Base-by-base conservation (phyloP, 2,888 invertebrate species). In the Heliconius hortense region DNA sequence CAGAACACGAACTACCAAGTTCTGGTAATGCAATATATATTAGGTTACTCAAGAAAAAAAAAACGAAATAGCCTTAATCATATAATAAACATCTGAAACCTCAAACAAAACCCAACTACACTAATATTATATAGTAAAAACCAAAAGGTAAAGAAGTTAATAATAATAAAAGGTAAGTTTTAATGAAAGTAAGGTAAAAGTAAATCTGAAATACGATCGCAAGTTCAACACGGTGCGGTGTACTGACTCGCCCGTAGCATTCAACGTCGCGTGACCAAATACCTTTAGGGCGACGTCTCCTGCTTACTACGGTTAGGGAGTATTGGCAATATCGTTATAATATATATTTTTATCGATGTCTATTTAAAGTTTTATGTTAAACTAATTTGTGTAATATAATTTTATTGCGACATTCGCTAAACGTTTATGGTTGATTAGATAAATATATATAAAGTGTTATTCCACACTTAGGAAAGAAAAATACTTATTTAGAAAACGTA, bases 261-360 rank as follows among this genome's bases (percentile, higher is more conserved):
- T 66, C 60, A 75, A 68, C 62, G 66, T 78, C 35, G 78, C 78
- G 78, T 78, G 78, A 21, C 59, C n/a, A 4, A 70, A 26, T 75
- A 53, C 74, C 67, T 71, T 75, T 72, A 73, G 70, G 69, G 70
- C 59, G 43, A 63, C 71, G 77, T 75, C 77, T 74, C 64, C 31
- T 35, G 71, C 48, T 74, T 75, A 62, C 56, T 72, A 69, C 48
- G 39, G 43, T 0, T 21, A 7, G 48, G n/a, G 10, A n/a, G 56
- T 72, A 73, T 66, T 48, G 66, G 28, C 64, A 71, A 73, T 71
- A n/a, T 48, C 48, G 21, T 35, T 35, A 48, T 48, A 21, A 21
- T 21, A 21, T 56, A 74, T 67, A 73, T 24, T 63, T 68, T 63
- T 73, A 73, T 76, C 67, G 53, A 69, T 69, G 24, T 63, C 48